phyloP scores from a whole-genome alignment of 2,888 invertebrate genomes.

The Hemaris fuciformis region DNA sequence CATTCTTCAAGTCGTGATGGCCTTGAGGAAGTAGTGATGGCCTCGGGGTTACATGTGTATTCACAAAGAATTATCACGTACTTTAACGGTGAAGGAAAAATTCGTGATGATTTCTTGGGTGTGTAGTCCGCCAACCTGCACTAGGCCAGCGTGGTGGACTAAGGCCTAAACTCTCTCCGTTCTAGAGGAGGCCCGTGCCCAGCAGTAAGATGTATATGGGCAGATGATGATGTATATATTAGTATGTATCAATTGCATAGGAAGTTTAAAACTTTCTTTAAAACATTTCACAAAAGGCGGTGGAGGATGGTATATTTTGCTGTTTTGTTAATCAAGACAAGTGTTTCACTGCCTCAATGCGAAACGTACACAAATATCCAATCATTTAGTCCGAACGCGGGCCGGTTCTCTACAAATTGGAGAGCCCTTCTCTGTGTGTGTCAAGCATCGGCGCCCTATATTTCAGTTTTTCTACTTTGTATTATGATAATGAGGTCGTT shows the following conservation, averaged over 20 bases:
- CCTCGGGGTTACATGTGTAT: no score
- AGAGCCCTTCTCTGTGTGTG: slow-evolving; percentile 37
- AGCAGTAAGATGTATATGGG: no score
- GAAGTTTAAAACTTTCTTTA: neutral
- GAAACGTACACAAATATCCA: slow-evolving; percentile 22
- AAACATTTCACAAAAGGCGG: neutral
- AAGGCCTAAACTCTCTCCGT: no score
- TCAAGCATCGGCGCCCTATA: slow-evolving; percentile 36
- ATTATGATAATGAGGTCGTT: slow-evolving; percentile 28
- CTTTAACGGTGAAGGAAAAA: no score
- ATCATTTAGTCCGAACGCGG: slow-evolving; percentile 27
- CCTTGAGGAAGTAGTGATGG: no score
- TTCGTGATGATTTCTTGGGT: no score
- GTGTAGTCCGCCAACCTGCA: no score
- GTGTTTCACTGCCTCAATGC: neutral
- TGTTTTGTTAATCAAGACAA: neutral
- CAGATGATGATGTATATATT: no score
- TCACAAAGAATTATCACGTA: no score
- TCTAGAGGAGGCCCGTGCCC: no score
- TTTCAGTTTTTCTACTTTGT: slow-evolving; percentile 29
- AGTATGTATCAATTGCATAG: no score
- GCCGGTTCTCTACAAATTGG: slow-evolving; percentile 43
- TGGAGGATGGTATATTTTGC: neutral
- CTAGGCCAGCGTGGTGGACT: no score
- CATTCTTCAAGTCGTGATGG: neutral